These are phyloP conservation scores for Agrypnus murinus DNA, from an alignment of 2,888 invertebrate genomes.

Conservation along the genomic window DNA sequence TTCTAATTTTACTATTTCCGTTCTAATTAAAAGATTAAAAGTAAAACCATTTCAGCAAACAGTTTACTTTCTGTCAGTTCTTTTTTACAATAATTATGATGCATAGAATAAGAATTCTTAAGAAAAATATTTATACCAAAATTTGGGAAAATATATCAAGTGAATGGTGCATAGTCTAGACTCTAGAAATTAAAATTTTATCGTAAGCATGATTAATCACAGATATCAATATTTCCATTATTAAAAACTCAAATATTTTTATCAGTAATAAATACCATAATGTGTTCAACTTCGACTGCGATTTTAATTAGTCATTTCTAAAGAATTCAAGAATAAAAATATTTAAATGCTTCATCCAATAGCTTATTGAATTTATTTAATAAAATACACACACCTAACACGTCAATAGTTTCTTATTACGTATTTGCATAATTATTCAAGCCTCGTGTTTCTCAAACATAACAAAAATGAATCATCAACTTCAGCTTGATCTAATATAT, in stretches of 20 bases:
- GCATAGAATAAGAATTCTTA: too few species aligned
- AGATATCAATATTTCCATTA: too few species aligned
- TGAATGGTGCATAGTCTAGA: too few species aligned
- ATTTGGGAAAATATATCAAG: too few species aligned
- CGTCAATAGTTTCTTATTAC: conserved; percentile 1
- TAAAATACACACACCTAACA: neutral
- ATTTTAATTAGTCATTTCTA: conserved; percentile 1
- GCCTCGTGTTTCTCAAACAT: neutral
- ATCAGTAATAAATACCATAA: neutral
- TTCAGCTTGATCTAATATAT: neutral
- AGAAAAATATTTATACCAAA: too few species aligned
- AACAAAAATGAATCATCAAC: neutral
- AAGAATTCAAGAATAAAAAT: conserved; percentile 1
- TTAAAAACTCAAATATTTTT: neutral
- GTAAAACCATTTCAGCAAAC: too few species aligned
- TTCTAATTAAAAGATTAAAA: too few species aligned
- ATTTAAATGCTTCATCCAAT: neutral
- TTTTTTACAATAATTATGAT: too few species aligned
- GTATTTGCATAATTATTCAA: conserved; percentile 9
- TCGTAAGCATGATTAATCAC: too few species aligned
- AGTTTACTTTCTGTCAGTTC: too few species aligned
- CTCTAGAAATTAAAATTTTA: too few species aligned
- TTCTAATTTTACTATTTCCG: too few species aligned
- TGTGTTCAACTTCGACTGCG: neutral
- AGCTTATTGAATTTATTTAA: neutral